Conservation (phyloP, 1,140 invertebrate species). For the Plodia interpunctella region DNA sequence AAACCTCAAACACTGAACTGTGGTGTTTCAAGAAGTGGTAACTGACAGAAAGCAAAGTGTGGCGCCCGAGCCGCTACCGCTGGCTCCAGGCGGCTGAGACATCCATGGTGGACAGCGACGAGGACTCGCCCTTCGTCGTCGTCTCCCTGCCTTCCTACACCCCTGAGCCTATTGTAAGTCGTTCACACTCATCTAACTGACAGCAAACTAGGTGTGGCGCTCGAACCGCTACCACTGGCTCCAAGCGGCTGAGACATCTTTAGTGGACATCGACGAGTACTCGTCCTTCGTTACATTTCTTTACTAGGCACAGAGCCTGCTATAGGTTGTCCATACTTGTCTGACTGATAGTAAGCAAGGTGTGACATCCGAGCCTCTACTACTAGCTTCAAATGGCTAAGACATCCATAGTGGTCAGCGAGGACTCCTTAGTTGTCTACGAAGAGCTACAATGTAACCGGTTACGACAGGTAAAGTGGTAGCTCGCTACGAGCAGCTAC, state of each 20-base stretch:
- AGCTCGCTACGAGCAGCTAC: background rate
- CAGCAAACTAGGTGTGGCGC: conserved; percentile 58
- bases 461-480: too few relatives aligned
- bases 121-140: conserved; percentile 68
- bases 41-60: conserved; percentile 48
- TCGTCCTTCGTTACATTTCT: conserved; percentile 65
- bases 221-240: conserved; percentile 58
- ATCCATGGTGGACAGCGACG: conserved; percentile 73
- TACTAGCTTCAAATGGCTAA: too few relatives aligned
- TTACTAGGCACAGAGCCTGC: conserved; percentile 53
- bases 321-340: conserved; percentile 37
- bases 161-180: conserved; percentile 56
- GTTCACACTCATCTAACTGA: background rate
- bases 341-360: conserved; percentile 35
- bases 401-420: conserved; percentile 29
- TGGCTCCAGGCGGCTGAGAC: conserved; percentile 58
- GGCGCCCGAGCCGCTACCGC: conserved; percentile 58
- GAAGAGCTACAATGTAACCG: too few relatives aligned
- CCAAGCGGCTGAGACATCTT: conserved; percentile 58
- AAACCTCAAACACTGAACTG: background rate
- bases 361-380: too few relatives aligned
- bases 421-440: too few relatives aligned
- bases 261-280: conserved; percentile 13
- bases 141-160: conserved; percentile 69
- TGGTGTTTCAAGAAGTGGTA: conserved; percentile 10